Conservation (phyloP, 2,888 invertebrate genomes). For the Nemotelus nigrinus region DNA sequence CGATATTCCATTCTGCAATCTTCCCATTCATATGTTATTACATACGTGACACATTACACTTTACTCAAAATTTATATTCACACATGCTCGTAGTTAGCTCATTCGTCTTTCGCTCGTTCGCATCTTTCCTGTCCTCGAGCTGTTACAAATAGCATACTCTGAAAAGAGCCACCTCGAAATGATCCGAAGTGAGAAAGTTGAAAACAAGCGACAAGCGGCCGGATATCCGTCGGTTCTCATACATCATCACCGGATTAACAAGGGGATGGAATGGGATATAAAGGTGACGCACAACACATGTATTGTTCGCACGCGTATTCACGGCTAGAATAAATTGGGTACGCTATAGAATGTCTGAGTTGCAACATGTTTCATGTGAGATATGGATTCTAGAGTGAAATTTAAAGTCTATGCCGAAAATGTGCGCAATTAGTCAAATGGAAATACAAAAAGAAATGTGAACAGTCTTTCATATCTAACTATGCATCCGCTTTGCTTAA, state of each 20-base stretch:
- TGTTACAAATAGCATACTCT: neutral
- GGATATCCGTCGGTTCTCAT: conserved; percentile 45
- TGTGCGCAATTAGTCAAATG: too few relatives aligned
- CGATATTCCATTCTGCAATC: neutral
- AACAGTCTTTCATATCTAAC: too few relatives aligned
- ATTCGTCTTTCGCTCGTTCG: too few relatives aligned
- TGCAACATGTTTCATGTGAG: too few relatives aligned
- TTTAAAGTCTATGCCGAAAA: neutral
- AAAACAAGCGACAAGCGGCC: conserved; percentile 27
- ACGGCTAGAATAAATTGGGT: too few relatives aligned
- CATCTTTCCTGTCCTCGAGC: too few relatives aligned
- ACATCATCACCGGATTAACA: conserved; percentile 15
- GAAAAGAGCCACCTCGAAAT: conserved; percentile 1
- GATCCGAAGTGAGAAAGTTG: neutral
- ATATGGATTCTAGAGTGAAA: neutral
- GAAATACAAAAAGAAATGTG: too few relatives aligned
- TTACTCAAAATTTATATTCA: neutral
- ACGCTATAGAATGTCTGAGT: too few relatives aligned
- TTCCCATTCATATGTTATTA: neutral
- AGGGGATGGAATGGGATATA: neutral
- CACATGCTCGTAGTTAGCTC: neutral
- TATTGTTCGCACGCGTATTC: neutral
- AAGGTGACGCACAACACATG: neutral
- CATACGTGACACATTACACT: conserved; percentile 1
- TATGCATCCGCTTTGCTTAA: too few relatives aligned